Percentiles rank a stretch among this genome's conserved stretches.
These are phyloP conservation scores for Agelas oroides DNA, from an alignment of 37 sponge, comb jelly and placozoan species.

Conservation along the genomic window DNA sequence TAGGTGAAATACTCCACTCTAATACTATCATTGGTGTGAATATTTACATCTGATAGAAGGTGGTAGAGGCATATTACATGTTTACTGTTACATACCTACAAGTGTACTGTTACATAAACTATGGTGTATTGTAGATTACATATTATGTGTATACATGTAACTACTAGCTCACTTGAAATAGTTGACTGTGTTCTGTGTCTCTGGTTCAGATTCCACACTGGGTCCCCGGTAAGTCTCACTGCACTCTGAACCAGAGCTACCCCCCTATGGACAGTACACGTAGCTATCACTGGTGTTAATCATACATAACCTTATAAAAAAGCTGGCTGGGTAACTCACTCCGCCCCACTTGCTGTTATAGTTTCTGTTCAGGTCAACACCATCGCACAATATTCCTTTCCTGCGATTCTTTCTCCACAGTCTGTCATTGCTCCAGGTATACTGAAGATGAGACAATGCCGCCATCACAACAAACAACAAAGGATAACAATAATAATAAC, in stretches of 20 bases:
- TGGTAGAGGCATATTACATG: background rate
- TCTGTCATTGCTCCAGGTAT: constrained; percentile 70
- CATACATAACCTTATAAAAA: background rate
- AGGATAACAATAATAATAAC: background rate
- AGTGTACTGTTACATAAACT: no score
- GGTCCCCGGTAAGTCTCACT: constrained; percentile 79
- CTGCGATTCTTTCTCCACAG: constrained; percentile 86
- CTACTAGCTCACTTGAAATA: constrained; percentile 60
- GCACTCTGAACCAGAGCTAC: constrained; percentile 72
- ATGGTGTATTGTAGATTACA: no score
- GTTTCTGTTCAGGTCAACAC: constrained; percentile 90
- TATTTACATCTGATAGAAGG: no score
- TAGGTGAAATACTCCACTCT: no score
- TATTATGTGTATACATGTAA: no score
- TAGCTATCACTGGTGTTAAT: background rate
- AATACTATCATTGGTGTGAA: no score
- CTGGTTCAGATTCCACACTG: constrained; percentile 78
- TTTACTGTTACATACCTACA: background rate
- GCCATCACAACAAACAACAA: background rate
- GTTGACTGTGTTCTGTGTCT: constrained; percentile 50
- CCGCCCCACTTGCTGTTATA: constrained; percentile 65
- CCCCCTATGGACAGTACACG: constrained; percentile 26
- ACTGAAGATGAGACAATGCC: constrained; percentile 29
- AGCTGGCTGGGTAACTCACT: constrained; percentile 12
- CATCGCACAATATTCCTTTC: constrained; percentile 42